Conservation (phyloP, 2,888 invertebrate species). For the Metellina segmentata region DNA sequence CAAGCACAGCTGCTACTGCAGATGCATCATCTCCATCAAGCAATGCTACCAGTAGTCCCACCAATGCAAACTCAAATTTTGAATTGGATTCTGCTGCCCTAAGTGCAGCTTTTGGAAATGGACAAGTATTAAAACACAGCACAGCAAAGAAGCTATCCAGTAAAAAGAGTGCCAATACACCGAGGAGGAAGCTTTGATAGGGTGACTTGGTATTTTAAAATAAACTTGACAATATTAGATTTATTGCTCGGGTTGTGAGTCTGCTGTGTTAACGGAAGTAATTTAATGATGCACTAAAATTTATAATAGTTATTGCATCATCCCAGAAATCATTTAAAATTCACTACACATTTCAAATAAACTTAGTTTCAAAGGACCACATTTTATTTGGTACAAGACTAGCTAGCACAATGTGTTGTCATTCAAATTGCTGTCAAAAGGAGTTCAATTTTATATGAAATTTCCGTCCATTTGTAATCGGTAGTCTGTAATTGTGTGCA, state of each 20-base stretch:
- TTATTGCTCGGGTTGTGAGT: not conserved
- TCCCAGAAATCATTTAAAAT: no score
- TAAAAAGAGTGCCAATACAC: slow-evolving; percentile 12
- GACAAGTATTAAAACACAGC: slow-evolving; percentile 38
- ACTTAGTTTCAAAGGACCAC: no score
- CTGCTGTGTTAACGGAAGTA: no score
- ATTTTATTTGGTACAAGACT: no score
- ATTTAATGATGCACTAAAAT: no score
- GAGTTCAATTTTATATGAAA: no score
- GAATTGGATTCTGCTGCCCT: slow-evolving; percentile 47
- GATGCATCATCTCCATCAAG: slow-evolving; percentile 43
- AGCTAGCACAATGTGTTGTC: no score
- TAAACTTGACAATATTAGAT: not conserved
- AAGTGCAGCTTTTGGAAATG: slow-evolving; percentile 50
- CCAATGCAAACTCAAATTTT: slow-evolving; percentile 28
- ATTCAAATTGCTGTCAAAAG: no score
- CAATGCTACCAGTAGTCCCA: not conserved
- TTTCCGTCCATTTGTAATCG: no score
- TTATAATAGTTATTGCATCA: no score
- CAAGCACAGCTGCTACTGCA: not conserved
- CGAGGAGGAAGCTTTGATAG: not conserved
- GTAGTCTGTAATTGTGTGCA: no score
- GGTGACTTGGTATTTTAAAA: not conserved
- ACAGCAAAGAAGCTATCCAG: slow-evolving; percentile 53
- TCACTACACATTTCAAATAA: no score